Evolutionary conservation across 1,140 invertebrate genomes (phyloP).

Genomic region (Aphis gossypii): DNA sequence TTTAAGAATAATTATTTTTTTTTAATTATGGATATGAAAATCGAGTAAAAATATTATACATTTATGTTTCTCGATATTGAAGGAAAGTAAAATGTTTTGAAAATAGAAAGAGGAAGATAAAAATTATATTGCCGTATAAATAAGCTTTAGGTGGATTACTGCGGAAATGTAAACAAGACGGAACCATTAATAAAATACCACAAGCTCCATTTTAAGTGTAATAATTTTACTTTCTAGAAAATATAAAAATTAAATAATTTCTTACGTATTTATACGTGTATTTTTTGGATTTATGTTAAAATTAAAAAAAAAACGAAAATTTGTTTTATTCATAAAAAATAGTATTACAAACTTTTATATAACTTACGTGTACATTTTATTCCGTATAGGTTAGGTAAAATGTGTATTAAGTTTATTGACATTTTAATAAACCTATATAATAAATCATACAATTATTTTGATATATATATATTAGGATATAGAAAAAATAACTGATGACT

Average conservation of each 20-base stretch:
- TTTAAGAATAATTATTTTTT: neutral
- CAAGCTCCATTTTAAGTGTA: neutral
- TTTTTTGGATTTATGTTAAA: neutral
- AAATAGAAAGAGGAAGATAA: neutral
- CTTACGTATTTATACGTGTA: neutral
- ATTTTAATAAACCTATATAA: too few relatives aligned
- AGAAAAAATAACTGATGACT: too few relatives aligned
- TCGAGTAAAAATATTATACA: neutral
- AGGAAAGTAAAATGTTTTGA: too few relatives aligned
- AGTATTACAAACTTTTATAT: neutral
- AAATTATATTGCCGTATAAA: neutral
- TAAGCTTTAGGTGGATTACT: neutral
- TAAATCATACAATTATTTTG: too few relatives aligned
- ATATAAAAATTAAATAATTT: neutral
- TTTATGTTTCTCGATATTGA: neutral
- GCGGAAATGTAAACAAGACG: constrained; percentile 19
- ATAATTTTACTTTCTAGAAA: neutral
- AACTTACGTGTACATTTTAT: neutral
- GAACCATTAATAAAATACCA: constrained; percentile 19
- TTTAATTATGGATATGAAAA: neutral
- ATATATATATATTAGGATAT: too few relatives aligned
- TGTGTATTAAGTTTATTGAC: too few relatives aligned
- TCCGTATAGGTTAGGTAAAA: too few relatives aligned
- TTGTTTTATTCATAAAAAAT: neutral
- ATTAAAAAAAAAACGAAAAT: neutral